Evolutionary conservation across 2,113 vertebrate species (phyloP).

Genomic region (Bubo scandiacus): DNA sequence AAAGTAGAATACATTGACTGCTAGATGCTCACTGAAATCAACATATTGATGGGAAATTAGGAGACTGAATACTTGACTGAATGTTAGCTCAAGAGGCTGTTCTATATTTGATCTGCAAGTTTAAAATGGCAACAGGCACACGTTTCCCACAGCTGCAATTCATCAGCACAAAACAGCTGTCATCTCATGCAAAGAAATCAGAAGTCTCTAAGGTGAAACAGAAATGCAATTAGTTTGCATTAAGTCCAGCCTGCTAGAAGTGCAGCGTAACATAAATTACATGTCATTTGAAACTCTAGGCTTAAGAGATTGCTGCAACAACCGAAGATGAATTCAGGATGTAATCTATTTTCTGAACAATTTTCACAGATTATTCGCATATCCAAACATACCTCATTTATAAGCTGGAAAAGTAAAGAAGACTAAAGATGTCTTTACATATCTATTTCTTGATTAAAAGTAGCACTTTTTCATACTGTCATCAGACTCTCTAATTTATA

Average conservation of each 20-base stretch:
- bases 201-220: conserved; percentile 59
- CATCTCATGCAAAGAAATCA: conserved; percentile 57
- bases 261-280: conserved; percentile 32
- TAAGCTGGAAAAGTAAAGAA: not conserved
- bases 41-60: conserved; percentile 16
- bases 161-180: conserved; percentile 65
- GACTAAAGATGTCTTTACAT: not conserved
- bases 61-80: conserved; percentile 27
- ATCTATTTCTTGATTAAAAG: conserved; percentile 38
- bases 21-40: not conserved
- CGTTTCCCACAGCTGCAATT: conserved; percentile 59
- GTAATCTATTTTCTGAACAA: conserved; percentile 27
- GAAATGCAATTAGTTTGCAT: conserved; percentile 64
- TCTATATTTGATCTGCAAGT: conserved; percentile 55
- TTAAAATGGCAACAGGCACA: conserved; percentile 58
- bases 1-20: not conserved
- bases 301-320: conserved; percentile 34
- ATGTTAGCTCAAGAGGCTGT: conserved; percentile 43
- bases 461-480: not conserved
- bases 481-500: not conserved
- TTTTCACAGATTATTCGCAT: conserved; percentile 14
- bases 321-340: conserved; percentile 13
- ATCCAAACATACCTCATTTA: conserved; percentile 28
- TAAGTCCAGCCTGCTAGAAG: conserved; percentile 51
- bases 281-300: conserved; percentile 39